Evolutionary conservation across 1,140 invertebrate genomes (phyloP), one percentile per base, ranked within the genome.

Genomic region (Trichogramma pretiosum): DNA sequence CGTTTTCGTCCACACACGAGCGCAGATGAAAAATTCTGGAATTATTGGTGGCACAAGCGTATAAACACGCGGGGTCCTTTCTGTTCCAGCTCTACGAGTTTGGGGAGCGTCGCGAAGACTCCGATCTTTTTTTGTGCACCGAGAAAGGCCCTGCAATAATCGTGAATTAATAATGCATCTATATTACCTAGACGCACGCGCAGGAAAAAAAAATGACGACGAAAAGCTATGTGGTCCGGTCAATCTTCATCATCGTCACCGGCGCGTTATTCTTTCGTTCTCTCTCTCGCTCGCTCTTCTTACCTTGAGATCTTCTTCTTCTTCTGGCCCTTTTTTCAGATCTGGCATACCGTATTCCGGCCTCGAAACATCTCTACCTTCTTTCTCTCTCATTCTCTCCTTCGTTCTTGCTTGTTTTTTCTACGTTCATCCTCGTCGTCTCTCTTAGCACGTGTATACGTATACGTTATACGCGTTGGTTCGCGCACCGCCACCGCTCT

Each of bases 161-260:
- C n/a, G n/a, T n/a, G n/a, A n/a, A n/a, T n/a, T n/a, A n/a, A n/a
- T n/a, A n/a, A n/a, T n/a, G n/a, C n/a, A n/a, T n/a, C n/a, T n/a
- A n/a, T n/a, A n/a, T n/a, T n/a, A n/a, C n/a, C 36, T n/a, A 18
- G 36, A 38, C 16, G 36, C 17, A 38, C 18, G 10, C 36, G 36
- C 21, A n/a, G 7, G 37, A 7, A 11, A 24, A 2, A 26, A 41
- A 48, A 48, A 32, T 22, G 26, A 24, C 47, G 28, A 28, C 34
- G 28, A 18, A n/a, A n/a, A 7, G 38, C 41, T 23, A 44, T 50
- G 42, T 45, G 42, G 36, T 45, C 30, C 38, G 43, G 48, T 46
- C 48, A 50, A 50, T 50, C 48, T 40, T 50, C 43, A 26, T 33
- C 30, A 23, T 32, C 4, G 21, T 50, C 28, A n/a, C n/a, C n/a